A percentile compares a stretch with the other conserved stretches of the same genome.
These are phyloP conservation scores for Ctenochaetus hawaiiensis DNA, from an alignment of 2,797 vertebrate genomes.

Conservation along the genomic window DNA sequence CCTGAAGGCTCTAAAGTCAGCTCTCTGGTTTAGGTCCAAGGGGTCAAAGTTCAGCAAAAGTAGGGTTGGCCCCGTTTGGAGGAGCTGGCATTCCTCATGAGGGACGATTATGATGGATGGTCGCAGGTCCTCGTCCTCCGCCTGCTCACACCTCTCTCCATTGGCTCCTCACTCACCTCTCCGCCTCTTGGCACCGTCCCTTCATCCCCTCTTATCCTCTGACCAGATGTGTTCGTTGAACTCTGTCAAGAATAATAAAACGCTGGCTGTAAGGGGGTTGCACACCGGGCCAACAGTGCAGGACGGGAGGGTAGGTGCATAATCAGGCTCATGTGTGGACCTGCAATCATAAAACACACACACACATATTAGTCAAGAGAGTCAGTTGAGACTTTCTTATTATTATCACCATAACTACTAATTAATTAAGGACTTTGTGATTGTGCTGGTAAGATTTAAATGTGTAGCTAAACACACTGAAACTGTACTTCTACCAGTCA, in stretches of 20 bases:
- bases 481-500: neutral
- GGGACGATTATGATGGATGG: slow-evolving; percentile 82
- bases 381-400: neutral
- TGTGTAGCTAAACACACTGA: neutral
- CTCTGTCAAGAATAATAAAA: slow-evolving; percentile 92
- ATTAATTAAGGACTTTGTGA: neutral
- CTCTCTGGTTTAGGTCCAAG: slow-evolving; percentile 27
- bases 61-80: slow-evolving; percentile 53
- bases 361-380: slow-evolving; percentile 6
- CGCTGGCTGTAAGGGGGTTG: slow-evolving; percentile 65
- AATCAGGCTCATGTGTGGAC: slow-evolving; percentile 16
- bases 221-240: slow-evolving; percentile 91
- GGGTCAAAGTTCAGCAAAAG: slow-evolving; percentile 59
- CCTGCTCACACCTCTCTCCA: slow-evolving; percentile 68
- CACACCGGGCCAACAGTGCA: slow-evolving; percentile 41
- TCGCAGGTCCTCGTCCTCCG: slow-evolving; percentile 68
- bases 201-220: slow-evolving; percentile 75
- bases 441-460: neutral
- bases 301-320: slow-evolving; percentile 22
- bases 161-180: slow-evolving; percentile 78
- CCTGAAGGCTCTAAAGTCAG: slow-evolving; percentile 23
- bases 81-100: slow-evolving; percentile 65
- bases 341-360: slow-evolving; percentile 35
- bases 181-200: slow-evolving; percentile 76
- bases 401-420: neutral